Percentiles rank a stretch among this genome's conserved stretches.
phyloP scores from a whole-genome alignment of 2,113 vertebrate genomes.

The Anolis carolinensis region DNA sequence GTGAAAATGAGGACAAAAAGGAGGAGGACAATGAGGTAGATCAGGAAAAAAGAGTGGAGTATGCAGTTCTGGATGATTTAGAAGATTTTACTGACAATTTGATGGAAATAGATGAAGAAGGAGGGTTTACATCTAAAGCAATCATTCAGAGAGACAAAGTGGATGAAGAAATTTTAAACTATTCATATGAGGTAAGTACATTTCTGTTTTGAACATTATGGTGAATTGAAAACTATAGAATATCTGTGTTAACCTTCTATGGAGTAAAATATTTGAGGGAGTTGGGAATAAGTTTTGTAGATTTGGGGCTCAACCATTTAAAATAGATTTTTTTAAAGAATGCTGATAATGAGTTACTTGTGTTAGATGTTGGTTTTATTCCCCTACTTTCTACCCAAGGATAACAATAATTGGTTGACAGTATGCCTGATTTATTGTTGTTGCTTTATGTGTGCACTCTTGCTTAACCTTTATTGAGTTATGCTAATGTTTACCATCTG shows the following conservation, averaged over 20 bases:
- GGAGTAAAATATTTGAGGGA: not conserved
- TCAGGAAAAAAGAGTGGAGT: conserved; percentile 97
- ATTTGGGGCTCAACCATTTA: not conserved
- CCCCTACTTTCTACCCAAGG: conserved; percentile 47
- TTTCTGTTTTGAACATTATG: not conserved
- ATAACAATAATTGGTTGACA: conserved; percentile 10
- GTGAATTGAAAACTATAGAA: conserved; percentile 9
- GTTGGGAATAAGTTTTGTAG: not conserved
- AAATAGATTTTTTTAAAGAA: conserved; percentile 13
- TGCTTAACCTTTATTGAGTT: too few relatives aligned
- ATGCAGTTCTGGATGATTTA: conserved; percentile 96
- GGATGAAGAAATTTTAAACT: conserved; percentile 88
- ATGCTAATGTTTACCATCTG: too few relatives aligned
- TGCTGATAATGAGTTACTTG: not conserved
- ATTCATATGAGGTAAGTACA: conserved; percentile 91
- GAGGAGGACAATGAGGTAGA: conserved; percentile 87
- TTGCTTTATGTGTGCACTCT: conserved; percentile 50
- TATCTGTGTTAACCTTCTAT: not conserved
- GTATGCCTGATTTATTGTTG: conserved; percentile 53
- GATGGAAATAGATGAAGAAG: conserved; percentile 90
- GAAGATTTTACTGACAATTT: conserved; percentile 97
- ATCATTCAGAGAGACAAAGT: conserved; percentile 92
- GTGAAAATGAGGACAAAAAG: conserved; percentile 77
- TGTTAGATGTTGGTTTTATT: not conserved
- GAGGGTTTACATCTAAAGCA: conserved; percentile 91